These are phyloP conservation scores for Buceros bicornis DNA, from an alignment of 2,797 vertebrate genomes.

Conservation along the genomic window DNA sequence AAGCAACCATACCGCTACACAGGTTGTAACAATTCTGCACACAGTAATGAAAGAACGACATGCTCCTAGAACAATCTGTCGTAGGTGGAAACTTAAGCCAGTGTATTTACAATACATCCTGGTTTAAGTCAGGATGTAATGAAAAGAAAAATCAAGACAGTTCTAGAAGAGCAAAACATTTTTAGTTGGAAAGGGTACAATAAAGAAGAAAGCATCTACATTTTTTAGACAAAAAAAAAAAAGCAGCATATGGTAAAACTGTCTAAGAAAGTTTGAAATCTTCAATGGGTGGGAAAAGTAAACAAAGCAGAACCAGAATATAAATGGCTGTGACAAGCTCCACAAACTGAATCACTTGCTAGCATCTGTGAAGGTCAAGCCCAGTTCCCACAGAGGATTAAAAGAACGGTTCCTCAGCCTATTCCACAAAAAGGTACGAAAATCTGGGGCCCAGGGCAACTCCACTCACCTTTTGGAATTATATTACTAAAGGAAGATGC, in stretches of 20 bases:
- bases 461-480: not conserved
- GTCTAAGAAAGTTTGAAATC: not conserved
- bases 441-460: not conserved
- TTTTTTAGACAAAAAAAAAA: not conserved
- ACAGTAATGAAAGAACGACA: not conserved
- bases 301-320: conserved; percentile 11
- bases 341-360: not conserved
- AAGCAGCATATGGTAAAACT: not conserved
- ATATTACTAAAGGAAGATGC: not conserved
- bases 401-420: not conserved
- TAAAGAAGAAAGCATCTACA: not conserved
- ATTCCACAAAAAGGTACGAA: not conserved
- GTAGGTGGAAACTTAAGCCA: not conserved
- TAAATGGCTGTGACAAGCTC: not conserved
- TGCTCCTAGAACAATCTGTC: not conserved
- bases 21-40: not conserved
- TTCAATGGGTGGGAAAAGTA: not conserved
- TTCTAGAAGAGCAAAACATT: not conserved
- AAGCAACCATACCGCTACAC: not conserved
- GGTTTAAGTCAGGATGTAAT: not conserved
- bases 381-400: not conserved
- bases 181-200: not conserved
- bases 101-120: not conserved
- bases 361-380: not conserved
- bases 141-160: not conserved